These are phyloP conservation scores for Dicaeum eximium DNA, from an alignment of 2,113 vertebrate genomes.

Conservation along the genomic window DNA sequence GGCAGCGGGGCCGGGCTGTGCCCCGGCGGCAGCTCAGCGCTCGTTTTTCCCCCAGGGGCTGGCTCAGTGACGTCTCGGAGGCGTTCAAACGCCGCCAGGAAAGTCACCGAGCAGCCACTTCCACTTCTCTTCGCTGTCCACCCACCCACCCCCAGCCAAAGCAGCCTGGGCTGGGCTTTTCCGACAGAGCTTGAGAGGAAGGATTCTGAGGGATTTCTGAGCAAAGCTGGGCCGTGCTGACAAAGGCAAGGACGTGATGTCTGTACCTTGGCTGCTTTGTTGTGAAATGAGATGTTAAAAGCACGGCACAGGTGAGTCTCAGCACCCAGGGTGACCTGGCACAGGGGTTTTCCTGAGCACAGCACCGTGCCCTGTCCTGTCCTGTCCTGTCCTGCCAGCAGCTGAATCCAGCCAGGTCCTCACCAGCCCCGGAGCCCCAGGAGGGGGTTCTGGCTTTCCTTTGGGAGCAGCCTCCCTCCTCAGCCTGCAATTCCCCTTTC, in stretches of 20 bases:
- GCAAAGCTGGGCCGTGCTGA: fast-evolving
- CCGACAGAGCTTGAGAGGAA: not conserved
- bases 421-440: not conserved
- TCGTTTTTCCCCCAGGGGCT: constrained; percentile 41
- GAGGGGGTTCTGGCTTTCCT: not conserved
- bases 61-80: constrained; percentile 54
- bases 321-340: fast-evolving
- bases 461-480: not conserved
- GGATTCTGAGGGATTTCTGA: not conserved
- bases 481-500: not conserved
- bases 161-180: not conserved
- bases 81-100: not conserved
- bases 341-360: not conserved
- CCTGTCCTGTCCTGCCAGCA: not conserved
- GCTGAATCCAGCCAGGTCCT: not conserved
- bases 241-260: not conserved
- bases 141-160: not conserved
- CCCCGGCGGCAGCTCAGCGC: fast-evolving
- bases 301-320: fast-evolving
- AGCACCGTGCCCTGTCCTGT: not conserved
- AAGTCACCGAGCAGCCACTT: not conserved
- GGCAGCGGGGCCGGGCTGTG: not conserved
- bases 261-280: fast-evolving
- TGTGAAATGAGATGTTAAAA: not conserved
- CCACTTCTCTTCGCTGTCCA: constrained; percentile 15